Conservation (phyloP, 2,797 vertebrate genomes). For the Schizopygopsis malacanthus region DNA sequence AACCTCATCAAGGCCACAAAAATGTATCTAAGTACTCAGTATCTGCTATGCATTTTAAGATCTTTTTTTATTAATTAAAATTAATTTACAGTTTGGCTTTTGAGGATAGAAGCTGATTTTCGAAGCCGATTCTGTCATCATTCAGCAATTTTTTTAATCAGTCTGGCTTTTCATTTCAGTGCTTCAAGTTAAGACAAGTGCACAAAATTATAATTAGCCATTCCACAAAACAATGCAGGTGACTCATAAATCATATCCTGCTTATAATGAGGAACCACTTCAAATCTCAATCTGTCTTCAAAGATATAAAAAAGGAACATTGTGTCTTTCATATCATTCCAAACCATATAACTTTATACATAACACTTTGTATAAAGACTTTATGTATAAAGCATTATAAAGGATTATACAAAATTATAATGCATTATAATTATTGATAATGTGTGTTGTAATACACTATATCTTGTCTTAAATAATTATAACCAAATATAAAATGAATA, state of each 20-base stretch:
- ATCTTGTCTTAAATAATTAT: not conserved
- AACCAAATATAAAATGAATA: not conserved
- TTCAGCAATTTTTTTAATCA: slow-evolving; percentile 56
- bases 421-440: too few relatives aligned
- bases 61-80: not conserved
- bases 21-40: not conserved
- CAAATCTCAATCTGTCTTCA: not conserved
- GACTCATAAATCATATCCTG: not conserved
- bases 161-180: not conserved
- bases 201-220: not conserved
- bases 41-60: not conserved
- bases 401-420: too few relatives aligned
- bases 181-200: not conserved
- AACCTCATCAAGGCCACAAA: not conserved
- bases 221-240: not conserved
- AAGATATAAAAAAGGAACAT: not conserved
- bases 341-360: too few relatives aligned
- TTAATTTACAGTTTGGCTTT: slow-evolving; percentile 49
- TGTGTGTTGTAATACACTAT: not conserved
- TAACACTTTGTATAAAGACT: too few relatives aligned
- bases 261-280: not conserved
- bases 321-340: not conserved
- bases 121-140: slow-evolving; percentile 62
- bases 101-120: slow-evolving; percentile 63
- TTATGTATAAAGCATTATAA: too few relatives aligned